A percentile compares a stretch with the other conserved stretches of the same genome.
phyloP scores from a whole-genome alignment of 2,888 invertebrate species.

The Melinaea marsaeus region DNA sequence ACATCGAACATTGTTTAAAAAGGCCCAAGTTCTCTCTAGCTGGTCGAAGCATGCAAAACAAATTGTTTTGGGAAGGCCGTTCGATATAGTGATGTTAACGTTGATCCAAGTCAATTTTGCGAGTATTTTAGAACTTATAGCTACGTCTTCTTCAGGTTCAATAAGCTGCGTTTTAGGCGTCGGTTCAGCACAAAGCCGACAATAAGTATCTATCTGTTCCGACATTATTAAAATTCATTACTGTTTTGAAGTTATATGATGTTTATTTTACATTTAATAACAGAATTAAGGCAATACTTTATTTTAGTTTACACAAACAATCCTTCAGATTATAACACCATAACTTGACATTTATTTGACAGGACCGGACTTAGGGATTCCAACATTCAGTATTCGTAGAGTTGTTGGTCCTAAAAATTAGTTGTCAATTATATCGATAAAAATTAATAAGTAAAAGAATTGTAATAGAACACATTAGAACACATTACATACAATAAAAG shows the following conservation, averaged over 20 bases:
- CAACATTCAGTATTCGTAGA: too few relatives aligned
- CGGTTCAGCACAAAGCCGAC: conserved; percentile 67
- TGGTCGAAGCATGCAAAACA: conserved; percentile 69
- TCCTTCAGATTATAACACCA: not conserved
- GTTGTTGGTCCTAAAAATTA: too few relatives aligned
- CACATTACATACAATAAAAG: too few relatives aligned
- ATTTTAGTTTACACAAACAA: conserved; percentile 3
- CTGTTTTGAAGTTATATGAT: not conserved
- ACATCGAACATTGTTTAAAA: conserved; percentile 56
- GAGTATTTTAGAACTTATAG: conserved; percentile 53
- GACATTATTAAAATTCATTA: conserved; percentile 21
- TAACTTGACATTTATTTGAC: conserved; percentile 4
- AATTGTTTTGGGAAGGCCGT: conserved; percentile 57
- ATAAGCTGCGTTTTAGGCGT: conserved; percentile 57
- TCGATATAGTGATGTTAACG: conserved; percentile 51
- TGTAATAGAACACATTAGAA: too few relatives aligned
- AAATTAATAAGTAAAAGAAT: too few relatives aligned
- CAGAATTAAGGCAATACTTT: not conserved
- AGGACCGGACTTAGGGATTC: not conserved
- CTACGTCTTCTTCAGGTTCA: conserved; percentile 58
- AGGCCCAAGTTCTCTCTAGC: conserved; percentile 65
- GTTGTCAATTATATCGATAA: too few relatives aligned
- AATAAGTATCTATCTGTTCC: conserved; percentile 53
- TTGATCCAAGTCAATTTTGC: conserved; percentile 69
- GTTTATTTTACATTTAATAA: not conserved